Base-by-base conservation (phyloP, 2,113 vertebrate species). In the Antechinus stuartii region DNA sequence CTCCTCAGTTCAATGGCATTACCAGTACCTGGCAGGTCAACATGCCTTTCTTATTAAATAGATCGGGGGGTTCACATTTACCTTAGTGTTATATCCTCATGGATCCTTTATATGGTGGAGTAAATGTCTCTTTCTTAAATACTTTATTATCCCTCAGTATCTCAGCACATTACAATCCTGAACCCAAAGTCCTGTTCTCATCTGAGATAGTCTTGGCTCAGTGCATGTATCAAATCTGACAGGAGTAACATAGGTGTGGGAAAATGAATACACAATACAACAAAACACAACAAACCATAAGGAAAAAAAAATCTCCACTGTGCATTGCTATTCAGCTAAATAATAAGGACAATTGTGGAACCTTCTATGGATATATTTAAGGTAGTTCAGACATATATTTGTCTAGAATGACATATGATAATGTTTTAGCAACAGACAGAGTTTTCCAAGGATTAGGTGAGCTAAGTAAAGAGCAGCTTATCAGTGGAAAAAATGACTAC, bases 221-320 rank as follows among this genome's bases (percentile, higher is more conserved):
- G 5, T 22, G 42, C n/a, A 84, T 84, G n/a, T n/a, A 84, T 42
- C 68, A 42, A 42, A 84, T 84, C 19, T 42, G 68, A 84, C n/a
- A 84, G 16, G 35, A 84, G 68, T 0, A 42, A 42, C n/a, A 42
- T 84, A 23, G 68, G n/a, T 42, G 19, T 22, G 19, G 68, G 19
- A 42, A 42, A 84, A 42, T 42, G 7, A 19, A 42, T 35, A 84
- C n/a, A 35, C 54, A 54, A 54, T 54, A 0, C 30, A 84, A 2
- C 19, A 84, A 5, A 22, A 42, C 19, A 84, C 1, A 76, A n/a
- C 1, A 76, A n/a, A 42, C 8, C 19, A 23, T 84, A 84, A 23
- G 19, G 19, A 96, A 94, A 22, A 92, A n/a, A 46, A 92, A n/a
- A 46, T 93, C 35, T 91, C 95, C 47, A 50, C 46, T 46, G 92